Conservation (phyloP, 2,113 vertebrate genomes). For the Opisthocomus hoazin region DNA sequence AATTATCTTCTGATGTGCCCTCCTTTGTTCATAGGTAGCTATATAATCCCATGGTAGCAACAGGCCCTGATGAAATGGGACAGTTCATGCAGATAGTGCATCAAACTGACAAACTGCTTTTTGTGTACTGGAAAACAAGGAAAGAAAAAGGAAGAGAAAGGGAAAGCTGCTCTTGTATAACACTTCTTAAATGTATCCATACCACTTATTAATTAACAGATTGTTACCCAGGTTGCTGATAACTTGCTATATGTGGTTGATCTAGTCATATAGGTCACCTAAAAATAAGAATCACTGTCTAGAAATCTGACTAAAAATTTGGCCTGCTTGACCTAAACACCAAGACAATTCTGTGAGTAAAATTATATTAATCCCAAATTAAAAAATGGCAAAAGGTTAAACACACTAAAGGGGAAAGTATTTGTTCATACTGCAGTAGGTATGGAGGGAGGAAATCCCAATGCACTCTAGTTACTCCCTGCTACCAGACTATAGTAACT, state of each 20-base stretch:
- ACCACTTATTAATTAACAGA: background rate
- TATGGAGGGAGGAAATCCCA: background rate
- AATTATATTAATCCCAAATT: background rate
- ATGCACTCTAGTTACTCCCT: background rate
- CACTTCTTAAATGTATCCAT: background rate
- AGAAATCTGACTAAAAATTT: background rate
- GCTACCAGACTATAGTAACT: background rate
- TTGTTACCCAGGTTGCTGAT: background rate
- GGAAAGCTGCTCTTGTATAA: background rate
- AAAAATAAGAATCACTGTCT: background rate
- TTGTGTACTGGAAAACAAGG: background rate
- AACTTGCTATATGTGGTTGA: background rate
- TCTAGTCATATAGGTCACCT: background rate
- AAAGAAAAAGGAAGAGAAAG: background rate
- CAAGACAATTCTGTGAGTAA: background rate
- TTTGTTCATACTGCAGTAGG: background rate
- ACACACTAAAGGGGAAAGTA: background rate
- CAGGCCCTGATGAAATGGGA: no score
- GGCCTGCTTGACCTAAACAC: background rate
- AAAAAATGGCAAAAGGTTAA: background rate
- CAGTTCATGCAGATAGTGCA: background rate
- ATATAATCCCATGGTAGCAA: background rate
- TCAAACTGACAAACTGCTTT: background rate
- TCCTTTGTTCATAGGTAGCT: background rate
- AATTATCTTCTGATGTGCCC: background rate